phyloP scores from a whole-genome alignment of 2,888 invertebrate species.

The Dasypogon diadema region DNA sequence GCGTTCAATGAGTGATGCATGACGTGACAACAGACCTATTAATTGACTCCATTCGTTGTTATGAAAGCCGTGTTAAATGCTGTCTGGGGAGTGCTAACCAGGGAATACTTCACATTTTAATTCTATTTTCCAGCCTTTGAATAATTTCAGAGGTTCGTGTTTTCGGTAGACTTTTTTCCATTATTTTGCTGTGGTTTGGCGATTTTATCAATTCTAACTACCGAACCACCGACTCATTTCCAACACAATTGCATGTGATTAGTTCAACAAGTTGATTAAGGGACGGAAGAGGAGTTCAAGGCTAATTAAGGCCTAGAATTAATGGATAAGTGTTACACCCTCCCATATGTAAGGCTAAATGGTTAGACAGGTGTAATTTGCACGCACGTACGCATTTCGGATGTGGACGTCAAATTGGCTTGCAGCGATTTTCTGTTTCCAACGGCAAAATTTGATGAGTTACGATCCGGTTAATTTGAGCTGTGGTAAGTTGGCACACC shows the following conservation, averaged over 20 bases:
- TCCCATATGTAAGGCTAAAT: not conserved
- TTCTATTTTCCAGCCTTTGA: not conserved
- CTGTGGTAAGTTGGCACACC: too few species aligned
- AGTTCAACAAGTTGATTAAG: constrained; percentile 27
- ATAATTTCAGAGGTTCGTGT: not conserved
- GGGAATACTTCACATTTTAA: not conserved
- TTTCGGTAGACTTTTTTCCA: not conserved
- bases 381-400: not conserved
- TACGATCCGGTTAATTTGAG: too few species aligned
- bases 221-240: not conserved
- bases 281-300: constrained; percentile 9
- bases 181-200: not conserved
- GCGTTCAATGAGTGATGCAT: constrained; percentile 10
- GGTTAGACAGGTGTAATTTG: not conserved
- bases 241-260: not conserved
- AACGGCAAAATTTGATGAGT: too few species aligned
- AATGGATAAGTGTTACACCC: not conserved
- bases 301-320: not conserved
- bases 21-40: not conserved
- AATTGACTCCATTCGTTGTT: constrained; percentile 22
- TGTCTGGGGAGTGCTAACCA: not conserved
- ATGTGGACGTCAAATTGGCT: not conserved
- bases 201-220: not conserved
- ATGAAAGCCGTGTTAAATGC: not conserved
- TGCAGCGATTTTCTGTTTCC: not conserved